Base-by-base conservation (phyloP, 1,140 invertebrate genomes). In the Pectinophora gossypiella region DNA sequence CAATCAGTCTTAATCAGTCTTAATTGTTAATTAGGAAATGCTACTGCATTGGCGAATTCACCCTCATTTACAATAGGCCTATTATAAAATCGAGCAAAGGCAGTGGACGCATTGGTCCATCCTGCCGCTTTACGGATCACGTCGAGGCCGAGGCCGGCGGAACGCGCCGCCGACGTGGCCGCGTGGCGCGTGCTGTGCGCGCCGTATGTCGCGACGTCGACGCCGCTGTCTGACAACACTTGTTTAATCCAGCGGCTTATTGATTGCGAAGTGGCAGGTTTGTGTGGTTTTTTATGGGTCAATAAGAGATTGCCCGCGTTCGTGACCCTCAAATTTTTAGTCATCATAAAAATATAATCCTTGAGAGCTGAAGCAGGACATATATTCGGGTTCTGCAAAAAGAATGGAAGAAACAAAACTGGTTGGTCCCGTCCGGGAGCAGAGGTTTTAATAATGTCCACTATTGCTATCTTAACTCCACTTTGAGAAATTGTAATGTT, bases 61-160 rank as follows among this genome's bases (percentile, higher is more conserved):
- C 9, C 36, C 7, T 27, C 3, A 32, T 38, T 43, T 9, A 48
- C 23, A 21, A 74, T 42, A 9, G 65, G 68, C 27, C 65, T 49
- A 42, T 67, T 61, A 60, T 72, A 67, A 21, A 69, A 67, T 23
- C 48, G 62, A 16, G 57, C 62, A 62, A 74, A 69, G 9, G 56
- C 51, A 16, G 52, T 51, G 0, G 62, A 65, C 20, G 54, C 57
- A 21, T 60, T 52, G 3, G 67, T 55, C 67, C 64, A 73, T 1
- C 64, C 59, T 13, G 64, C 68, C 12, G 60, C 46, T 27, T 49
- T 54, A 32, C 60, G 51, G n/a, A 73, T 73, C 3, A 50, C 49
- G 13, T 59, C 54, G 19, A 68, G 19, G 23, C 53, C 21, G 18
- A 68, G 13, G 3, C 62, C 68, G 43, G 64, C 61, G 10, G 40